Evolutionary conservation across 2,113 vertebrate species (phyloP).

Genomic region (Hippopotamus amphibius): DNA sequence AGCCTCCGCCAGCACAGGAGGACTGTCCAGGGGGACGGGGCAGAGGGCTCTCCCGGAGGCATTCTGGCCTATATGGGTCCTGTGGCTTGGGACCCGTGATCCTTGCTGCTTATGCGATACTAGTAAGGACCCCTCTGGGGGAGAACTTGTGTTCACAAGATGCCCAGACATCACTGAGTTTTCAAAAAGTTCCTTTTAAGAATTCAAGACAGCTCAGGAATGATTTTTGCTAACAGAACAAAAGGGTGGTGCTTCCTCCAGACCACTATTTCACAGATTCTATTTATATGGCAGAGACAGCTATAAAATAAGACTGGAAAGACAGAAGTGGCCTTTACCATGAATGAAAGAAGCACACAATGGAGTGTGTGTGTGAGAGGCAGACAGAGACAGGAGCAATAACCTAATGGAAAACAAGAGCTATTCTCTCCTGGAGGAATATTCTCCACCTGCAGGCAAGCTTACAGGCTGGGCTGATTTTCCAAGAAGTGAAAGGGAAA

Average conservation of each 20-base stretch:
- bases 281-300: neutral
- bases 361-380: neutral
- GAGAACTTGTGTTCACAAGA: neutral
- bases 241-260: neutral
- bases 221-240: neutral
- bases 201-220: neutral
- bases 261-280: neutral
- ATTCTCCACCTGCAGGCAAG: neutral
- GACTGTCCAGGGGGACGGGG: accelerated
- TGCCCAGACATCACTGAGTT: neutral
- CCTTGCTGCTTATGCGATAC: neutral
- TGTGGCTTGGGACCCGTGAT: neutral
- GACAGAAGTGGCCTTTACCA: neutral
- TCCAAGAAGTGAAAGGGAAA: neutral
- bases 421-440: neutral
- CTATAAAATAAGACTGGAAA: neutral
- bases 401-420: neutral
- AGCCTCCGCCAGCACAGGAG: too few relatives aligned
- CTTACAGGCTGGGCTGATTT: neutral
- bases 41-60: neutral
- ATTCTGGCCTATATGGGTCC: neutral
- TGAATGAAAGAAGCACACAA: neutral
- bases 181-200: neutral
- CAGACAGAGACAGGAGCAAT: neutral
- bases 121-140: neutral